Conservation (phyloP, 2,113 vertebrate species). For the Nothobranchius kuhntae region DNA sequence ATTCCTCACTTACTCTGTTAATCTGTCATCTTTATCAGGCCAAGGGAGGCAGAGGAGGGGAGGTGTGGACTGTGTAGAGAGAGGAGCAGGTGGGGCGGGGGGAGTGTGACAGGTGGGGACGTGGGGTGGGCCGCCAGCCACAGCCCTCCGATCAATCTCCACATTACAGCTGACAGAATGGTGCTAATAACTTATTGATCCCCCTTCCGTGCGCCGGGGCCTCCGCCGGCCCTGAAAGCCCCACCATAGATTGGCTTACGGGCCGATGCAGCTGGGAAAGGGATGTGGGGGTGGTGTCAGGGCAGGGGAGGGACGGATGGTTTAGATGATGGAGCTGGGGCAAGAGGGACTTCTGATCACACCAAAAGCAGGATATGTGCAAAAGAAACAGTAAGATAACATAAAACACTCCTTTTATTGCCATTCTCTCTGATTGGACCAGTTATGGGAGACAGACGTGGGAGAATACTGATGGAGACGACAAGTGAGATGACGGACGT, state of each 20-base stretch:
- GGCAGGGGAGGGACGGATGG: not conserved
- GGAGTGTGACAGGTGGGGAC: slow-evolving; percentile 82
- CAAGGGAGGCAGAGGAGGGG: slow-evolving; percentile 76
- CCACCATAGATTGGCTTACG: slow-evolving; percentile 90
- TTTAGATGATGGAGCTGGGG: slow-evolving; percentile 36
- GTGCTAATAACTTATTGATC: slow-evolving; percentile 99
- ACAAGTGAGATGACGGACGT: not conserved
- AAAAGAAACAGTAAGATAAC: slow-evolving; percentile 27
- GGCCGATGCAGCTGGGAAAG: slow-evolving; percentile 66
- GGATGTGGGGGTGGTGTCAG: slow-evolving; percentile 6
- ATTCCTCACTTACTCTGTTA: slow-evolving; percentile 97
- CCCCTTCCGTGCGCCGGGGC: slow-evolving; percentile 81
- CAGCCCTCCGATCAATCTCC: slow-evolving; percentile 94
- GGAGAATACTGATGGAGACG: not conserved
- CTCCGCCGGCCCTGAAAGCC: slow-evolving; percentile 87
- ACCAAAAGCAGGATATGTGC: slow-evolving; percentile 56
- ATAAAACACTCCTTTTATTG: slow-evolving; percentile 19
- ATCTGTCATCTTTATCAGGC: slow-evolving; percentile 99
- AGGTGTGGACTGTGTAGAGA: slow-evolving; percentile 65
- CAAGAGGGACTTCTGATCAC: slow-evolving; percentile 53
- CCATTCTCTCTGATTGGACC: slow-evolving; percentile 17
- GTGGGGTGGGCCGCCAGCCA: slow-evolving; percentile 82
- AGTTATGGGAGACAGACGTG: not conserved
- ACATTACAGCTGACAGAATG: slow-evolving; percentile 99
- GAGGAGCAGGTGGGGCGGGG: slow-evolving; percentile 65